Percentiles rank a stretch among this genome's conserved stretches.
These are phyloP conservation scores for Oryzias celebensis DNA, from an alignment of 2,113 vertebrate species.

Conservation along the genomic window DNA sequence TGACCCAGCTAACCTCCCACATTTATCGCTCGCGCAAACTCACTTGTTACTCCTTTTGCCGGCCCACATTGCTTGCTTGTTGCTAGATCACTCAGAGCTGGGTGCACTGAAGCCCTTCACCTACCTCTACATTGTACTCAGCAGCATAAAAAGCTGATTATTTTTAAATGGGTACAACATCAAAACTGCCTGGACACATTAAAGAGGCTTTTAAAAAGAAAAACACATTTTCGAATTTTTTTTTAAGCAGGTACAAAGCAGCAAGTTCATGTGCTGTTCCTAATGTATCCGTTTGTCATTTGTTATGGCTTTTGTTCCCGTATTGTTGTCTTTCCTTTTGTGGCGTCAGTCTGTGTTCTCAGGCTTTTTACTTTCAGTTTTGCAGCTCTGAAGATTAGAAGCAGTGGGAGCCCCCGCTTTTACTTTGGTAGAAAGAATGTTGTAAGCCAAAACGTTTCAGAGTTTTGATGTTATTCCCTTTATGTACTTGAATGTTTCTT, in stretches of 20 bases:
- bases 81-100: conserved; percentile 24
- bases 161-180: conserved; percentile 16
- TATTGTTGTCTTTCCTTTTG: conserved; percentile 9
- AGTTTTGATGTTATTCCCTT: not conserved
- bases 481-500: conserved; percentile 6
- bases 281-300: conserved; percentile 20
- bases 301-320: conserved; percentile 14
- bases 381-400: conserved; percentile 1
- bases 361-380: conserved; percentile 15
- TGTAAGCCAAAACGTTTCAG: conserved; percentile 13
- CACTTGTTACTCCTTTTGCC: conserved; percentile 26
- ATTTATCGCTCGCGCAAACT: conserved; percentile 14
- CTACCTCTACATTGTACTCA: conserved; percentile 6
- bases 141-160: not conserved
- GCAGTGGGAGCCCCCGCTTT: not conserved
- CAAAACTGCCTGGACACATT: not conserved
- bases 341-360: conserved; percentile 3
- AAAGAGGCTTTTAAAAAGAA: conserved; percentile 18
- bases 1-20: conserved; percentile 43
- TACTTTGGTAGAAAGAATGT: conserved; percentile 4
- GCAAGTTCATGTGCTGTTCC: not conserved
- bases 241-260: conserved; percentile 15
- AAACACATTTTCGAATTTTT: not conserved
- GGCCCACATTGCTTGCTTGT: conserved; percentile 32
- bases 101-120: conserved; percentile 1